Evolutionary conservation across 2,888 invertebrate genomes (phyloP).

Genomic region (Campoplex capitator): DNA sequence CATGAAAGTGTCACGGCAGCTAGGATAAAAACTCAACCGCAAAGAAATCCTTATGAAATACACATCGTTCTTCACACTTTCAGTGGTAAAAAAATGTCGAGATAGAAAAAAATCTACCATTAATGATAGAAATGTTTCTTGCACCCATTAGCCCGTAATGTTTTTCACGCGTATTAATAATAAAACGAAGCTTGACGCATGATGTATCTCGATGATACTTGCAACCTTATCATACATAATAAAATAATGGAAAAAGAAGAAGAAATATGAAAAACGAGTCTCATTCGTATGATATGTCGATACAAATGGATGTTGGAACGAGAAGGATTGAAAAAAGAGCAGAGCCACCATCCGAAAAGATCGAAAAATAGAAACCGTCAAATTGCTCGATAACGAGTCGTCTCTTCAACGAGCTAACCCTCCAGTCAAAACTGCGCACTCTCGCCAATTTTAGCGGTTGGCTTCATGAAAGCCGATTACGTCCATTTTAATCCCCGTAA

Average conservation of each 20-base stretch:
- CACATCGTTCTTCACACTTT: conserved; percentile 47
- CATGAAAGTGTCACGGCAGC: conserved; percentile 42
- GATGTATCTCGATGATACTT: neutral
- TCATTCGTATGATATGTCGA: neutral
- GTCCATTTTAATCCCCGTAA: conserved; percentile 72
- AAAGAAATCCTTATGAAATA: conserved; percentile 51
- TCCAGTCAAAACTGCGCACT: conserved; percentile 38
- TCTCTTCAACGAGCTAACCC: conserved; percentile 3
- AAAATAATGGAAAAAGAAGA: neutral
- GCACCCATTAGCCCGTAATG: neutral
- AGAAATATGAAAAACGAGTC: neutral
- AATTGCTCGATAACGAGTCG: conserved; percentile 26
- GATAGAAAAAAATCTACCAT: conserved; percentile 21
- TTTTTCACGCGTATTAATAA: neutral
- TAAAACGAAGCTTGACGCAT: neutral
- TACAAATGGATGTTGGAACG: neutral
- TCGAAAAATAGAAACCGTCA: conserved; percentile 34
- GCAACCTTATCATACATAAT: neutral
- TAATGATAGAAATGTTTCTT: conserved; percentile 17
- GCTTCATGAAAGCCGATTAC: conserved; percentile 72
- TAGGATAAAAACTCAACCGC: conserved; percentile 40
- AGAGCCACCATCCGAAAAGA: conserved; percentile 3
- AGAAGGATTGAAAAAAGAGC: conserved; percentile 5
- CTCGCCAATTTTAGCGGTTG: conserved; percentile 66
- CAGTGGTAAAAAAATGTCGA: neutral